Evolutionary conservation across 2,113 vertebrate species (phyloP), one percentile per base, ranked within the genome.

Genomic region (Orthonyx spaldingii): DNA sequence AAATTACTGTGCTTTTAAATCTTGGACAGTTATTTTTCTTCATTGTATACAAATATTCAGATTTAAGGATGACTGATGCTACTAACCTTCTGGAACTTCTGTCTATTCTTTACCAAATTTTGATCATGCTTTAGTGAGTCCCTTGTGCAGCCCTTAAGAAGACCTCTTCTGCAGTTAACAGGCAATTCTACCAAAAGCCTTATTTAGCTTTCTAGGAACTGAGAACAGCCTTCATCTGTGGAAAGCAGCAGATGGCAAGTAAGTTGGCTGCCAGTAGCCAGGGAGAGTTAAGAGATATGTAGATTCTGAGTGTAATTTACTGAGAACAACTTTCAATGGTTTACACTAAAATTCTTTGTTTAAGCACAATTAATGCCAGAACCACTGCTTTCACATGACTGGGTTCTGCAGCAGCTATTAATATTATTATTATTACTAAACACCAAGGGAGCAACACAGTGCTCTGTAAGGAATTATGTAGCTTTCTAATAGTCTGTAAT

Each of bases 301-400:
- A 87, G 37, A 49, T 79, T 78, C 50, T 72, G 65, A 84, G 81
- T 72, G 32, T 35, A 92, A 85, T 89, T 94, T 95, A 75, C 74
- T 87, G 41, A 91, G 68, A 64, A 89, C 26, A 87, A 16, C 16
- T 94, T 57, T 92, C 74, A 61, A 5, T 26, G 81, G 49, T 87
- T 91, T 89, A 75, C 69, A 60, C 76, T 91, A 68, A 94, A 95
- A 91, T 82, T 87, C 80, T 92, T 93, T 94, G 65, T 94, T 97
- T 92, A 89, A 92, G 64, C 37, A 72, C 90, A 95, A 72, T 87
- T 92, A 93, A 60, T 91, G 89, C 78, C 87, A 68, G 96, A 91
- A 89, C 57, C 72, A 89, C 49, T 82, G 57, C 49, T 89, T 95
- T 91, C 52, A 68, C 30, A 23, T 75, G 37, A 37, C 52, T 89